Evolutionary conservation across 1,140 invertebrate genomes (phyloP), one percentile per base, ranked within the genome.

Genomic region (Drosophila pruinosa): DNA sequence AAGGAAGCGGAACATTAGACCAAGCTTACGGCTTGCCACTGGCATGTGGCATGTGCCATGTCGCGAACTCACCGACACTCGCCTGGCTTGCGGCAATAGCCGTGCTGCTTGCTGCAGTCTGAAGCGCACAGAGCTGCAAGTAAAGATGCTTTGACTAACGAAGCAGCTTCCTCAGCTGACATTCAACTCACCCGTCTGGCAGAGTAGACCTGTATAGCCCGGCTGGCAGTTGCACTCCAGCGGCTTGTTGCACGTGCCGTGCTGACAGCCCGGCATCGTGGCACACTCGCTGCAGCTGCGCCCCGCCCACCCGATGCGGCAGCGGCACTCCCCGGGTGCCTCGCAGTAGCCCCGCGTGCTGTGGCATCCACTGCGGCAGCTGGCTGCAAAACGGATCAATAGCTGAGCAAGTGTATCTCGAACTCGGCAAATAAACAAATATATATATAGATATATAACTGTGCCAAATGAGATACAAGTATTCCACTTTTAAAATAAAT

Each of bases 171-270:
- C 6, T 38, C 17, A 39, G 19, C 17, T 21, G 14, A 21, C 8
- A 26, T 7, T 6, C 26, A 6, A 78, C 95, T 95, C 92, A 97
- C 96, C 95, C 47, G 94, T 96, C 91, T 98, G 96, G 91, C 96
- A 97, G 45, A 98, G 93, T 48, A 96, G 93, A 38, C 98, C 98
- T 45, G 95, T 97, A 92, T 95, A 99, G 12, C 97, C 97, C 2
- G 96, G 94, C 15, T 95, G 92, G 81, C 97, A 98, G 75, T 95
- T 95, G 92, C 96, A 98, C 91, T 97, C 96, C 1, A 97, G 92
- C 31, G 95, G 96, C 90, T 95, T 96, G 90, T 95, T 95, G 92
- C 95, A 97, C 78, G 95, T 95, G 45, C 96, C 95, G 82, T 96
- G 93, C 91, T 96, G 93, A 91, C 96, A 95, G 89, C 96, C 96